Evolutionary conservation across 2,113 vertebrate species (phyloP).

Genomic region (Laticauda laticaudata): DNA sequence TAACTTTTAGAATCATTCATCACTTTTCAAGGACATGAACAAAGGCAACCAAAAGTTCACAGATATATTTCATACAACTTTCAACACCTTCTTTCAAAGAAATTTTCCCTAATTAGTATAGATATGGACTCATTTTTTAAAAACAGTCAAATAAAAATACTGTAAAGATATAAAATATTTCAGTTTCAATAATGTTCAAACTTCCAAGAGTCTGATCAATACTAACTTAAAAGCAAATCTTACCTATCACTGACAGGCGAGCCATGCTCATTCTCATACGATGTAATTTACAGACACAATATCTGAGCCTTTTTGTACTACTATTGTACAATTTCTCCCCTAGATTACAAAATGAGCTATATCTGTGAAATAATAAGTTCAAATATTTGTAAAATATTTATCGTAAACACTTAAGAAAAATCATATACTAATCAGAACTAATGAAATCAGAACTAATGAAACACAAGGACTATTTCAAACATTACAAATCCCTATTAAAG

Average conservation of each 20-base stretch:
- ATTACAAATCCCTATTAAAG: neutral
- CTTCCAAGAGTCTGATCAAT: neutral
- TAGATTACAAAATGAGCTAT: neutral
- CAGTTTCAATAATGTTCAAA: neutral
- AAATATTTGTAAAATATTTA: neutral
- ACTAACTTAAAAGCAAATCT: neutral
- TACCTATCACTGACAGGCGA: neutral
- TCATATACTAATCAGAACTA: neutral
- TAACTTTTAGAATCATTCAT: neutral
- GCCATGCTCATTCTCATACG: neutral
- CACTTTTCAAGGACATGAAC: neutral
- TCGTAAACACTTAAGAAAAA: neutral
- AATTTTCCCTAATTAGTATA: neutral
- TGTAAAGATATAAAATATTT: neutral
- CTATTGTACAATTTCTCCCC: neutral
- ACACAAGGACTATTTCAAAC: neutral
- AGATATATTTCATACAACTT: neutral
- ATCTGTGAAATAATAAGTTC: neutral
- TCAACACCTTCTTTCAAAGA: neutral
- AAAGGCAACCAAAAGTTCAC: neutral
- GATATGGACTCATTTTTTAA: neutral
- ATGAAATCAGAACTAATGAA: neutral
- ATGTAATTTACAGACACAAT: neutral
- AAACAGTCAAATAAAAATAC: neutral
- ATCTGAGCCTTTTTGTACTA: neutral